Conservation (phyloP, 1,140 invertebrate species). For the Drosophila micromelanica region DNA sequence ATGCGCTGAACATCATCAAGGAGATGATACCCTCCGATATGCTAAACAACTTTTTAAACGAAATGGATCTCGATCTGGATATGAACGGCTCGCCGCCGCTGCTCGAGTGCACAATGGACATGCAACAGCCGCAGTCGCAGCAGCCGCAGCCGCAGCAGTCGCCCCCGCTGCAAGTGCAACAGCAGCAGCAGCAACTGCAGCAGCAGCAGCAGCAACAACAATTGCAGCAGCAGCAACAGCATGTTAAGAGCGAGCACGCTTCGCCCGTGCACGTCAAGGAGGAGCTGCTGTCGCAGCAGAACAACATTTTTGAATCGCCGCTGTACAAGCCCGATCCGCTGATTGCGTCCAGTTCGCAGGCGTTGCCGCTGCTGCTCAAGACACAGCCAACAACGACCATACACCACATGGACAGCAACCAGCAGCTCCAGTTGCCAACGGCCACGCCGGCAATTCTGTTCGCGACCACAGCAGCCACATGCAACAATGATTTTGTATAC, state of each 20-base stretch:
- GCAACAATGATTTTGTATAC: constrained; percentile 55
- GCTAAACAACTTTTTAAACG: constrained; percentile 70
- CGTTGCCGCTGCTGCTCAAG: constrained; percentile 36
- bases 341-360: constrained; percentile 52
- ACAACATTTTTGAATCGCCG: constrained; percentile 9
- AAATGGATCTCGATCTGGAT: constrained; percentile 67
- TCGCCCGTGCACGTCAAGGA: constrained; percentile 67
- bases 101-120: constrained; percentile 31
- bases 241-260: constrained; percentile 60
- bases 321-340: constrained; percentile 68
- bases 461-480: constrained; percentile 8
- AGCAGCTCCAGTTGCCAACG: constrained; percentile 19
- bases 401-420: constrained; percentile 63
- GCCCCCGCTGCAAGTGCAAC: constrained; percentile 18
- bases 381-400: constrained; percentile 67
- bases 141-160: constrained; percentile 2
- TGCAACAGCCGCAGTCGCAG: constrained; percentile 12
- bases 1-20: constrained; percentile 73
- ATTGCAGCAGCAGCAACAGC: constrained; percentile 17
- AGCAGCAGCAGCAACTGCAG: background rate
- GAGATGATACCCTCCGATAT: constrained; percentile 76
- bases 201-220: background rate
- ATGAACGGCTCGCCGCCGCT: constrained; percentile 36
- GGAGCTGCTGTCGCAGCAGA: constrained; percentile 49
- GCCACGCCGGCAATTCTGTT: constrained; percentile 24